A percentile compares a stretch with the other conserved stretches of the same genome.
Evolutionary conservation across 2,888 invertebrate species (phyloP).

Genomic region (Dichetophora obliterata): DNA sequence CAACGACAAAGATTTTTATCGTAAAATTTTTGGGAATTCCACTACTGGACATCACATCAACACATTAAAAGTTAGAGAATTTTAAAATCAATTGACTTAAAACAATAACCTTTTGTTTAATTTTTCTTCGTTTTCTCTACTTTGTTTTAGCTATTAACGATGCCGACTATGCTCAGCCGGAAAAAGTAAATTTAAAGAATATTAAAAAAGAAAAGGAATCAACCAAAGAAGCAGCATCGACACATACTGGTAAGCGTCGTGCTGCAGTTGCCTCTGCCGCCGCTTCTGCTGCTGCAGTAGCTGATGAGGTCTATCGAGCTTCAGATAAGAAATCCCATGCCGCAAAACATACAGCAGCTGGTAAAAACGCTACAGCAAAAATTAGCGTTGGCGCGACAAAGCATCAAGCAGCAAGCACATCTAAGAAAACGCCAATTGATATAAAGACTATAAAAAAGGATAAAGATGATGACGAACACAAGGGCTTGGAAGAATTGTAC

Average conservation of each 20-base stretch:
- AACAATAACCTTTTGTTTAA: neutral
- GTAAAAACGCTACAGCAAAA: constrained; percentile 45
- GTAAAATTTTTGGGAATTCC: no score
- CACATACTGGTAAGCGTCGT: constrained; percentile 52
- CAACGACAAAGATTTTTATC: no score
- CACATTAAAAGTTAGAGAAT: neutral
- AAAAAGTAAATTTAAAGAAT: constrained; percentile 56
- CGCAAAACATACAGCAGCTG: constrained; percentile 30
- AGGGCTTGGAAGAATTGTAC: constrained; percentile 66
- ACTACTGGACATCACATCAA: no score
- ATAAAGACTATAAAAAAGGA: constrained; percentile 50
- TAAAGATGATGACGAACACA: constrained; percentile 60
- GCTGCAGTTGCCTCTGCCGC: constrained; percentile 41
- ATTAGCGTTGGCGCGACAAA: constrained; percentile 28
- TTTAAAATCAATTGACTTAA: neutral
- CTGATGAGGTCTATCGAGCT: constrained; percentile 38
- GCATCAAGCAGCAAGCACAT: constrained; percentile 26
- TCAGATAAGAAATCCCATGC: constrained; percentile 31
- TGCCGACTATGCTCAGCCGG: constrained; percentile 59
- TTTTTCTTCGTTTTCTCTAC: neutral
- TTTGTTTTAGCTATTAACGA: constrained; percentile 64
- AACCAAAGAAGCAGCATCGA: constrained; percentile 34
- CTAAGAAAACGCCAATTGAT: constrained; percentile 43
- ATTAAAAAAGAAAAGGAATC: constrained; percentile 63
- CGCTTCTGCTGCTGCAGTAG: constrained; percentile 30